phyloP scores from a whole-genome alignment of 2,888 invertebrate species.

The Lithophane leautieri region DNA sequence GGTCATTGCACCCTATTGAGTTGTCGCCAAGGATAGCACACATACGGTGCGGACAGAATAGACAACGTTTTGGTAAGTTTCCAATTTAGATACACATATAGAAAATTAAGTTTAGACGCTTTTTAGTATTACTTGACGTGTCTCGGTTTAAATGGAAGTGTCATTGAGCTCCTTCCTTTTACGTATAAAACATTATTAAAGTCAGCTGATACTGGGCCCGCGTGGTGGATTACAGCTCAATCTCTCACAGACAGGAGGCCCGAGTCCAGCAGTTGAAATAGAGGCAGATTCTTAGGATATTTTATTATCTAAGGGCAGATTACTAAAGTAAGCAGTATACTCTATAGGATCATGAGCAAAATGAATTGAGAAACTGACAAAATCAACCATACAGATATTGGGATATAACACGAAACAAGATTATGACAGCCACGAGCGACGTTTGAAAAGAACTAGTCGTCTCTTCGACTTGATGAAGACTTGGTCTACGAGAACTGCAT shows the following conservation, averaged over 20 bases:
- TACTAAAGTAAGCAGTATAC: no score
- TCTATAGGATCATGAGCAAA: no score
- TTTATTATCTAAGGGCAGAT: no score
- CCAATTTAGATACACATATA: slow-evolving; percentile 38
- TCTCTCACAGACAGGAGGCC: no score
- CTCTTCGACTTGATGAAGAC: not conserved
- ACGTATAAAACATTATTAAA: not conserved
- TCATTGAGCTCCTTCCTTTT: slow-evolving; percentile 19
- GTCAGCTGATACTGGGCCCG: not conserved
- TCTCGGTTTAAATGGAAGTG: not conserved
- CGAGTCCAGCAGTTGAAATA: no score
- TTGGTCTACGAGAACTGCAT: not conserved
- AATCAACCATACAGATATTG: not conserved
- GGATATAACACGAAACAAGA: not conserved
- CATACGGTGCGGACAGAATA: slow-evolving; percentile 36
- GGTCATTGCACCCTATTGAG: slow-evolving; percentile 49
- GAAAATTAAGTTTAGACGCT: slow-evolving; percentile 1
- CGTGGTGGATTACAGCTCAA: not conserved
- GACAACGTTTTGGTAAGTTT: slow-evolving; percentile 45
- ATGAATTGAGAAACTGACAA: no score
- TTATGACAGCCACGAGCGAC: not conserved
- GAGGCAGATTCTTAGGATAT: no score
- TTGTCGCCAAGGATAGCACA: slow-evolving; percentile 46
- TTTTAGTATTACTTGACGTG: slow-evolving; percentile 5
- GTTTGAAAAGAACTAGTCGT: not conserved